Conservation (phyloP, 2,888 invertebrate genomes). For the Thymelicus sylvestris region DNA sequence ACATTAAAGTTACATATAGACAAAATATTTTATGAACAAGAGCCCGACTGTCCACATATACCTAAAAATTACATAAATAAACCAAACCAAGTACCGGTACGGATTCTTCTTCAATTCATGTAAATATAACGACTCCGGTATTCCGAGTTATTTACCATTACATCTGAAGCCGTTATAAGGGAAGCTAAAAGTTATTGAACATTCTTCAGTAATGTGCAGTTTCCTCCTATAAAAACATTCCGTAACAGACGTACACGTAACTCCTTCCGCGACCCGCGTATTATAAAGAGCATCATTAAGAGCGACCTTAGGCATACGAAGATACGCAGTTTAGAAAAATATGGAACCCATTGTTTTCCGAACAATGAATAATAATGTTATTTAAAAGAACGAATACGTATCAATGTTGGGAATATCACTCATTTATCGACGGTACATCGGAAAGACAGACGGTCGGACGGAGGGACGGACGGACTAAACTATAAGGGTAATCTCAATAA, state of each 20-base stretch:
- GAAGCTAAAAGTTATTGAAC: slow-evolving; percentile 1
- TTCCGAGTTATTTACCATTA: no score
- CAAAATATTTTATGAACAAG: no score
- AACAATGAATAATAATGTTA: slow-evolving; percentile 28
- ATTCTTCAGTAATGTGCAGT: slow-evolving; percentile 2
- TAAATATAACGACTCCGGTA: no score
- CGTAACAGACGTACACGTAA: not conserved
- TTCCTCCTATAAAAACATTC: slow-evolving; percentile 1
- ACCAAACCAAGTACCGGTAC: no score
- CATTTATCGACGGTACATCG: not conserved
- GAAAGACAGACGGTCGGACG: no score
- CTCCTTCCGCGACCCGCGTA: not conserved
- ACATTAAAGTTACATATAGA: no score
- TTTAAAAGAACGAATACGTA: not conserved
- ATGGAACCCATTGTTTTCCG: slow-evolving; percentile 15
- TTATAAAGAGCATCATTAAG: not conserved
- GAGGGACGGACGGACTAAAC: no score
- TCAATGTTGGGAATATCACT: not conserved
- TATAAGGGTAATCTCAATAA: no score
- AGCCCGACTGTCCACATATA: no score
- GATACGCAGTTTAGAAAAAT: slow-evolving; percentile 20
- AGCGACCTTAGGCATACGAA: slow-evolving; percentile 2
- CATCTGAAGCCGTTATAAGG: not conserved
- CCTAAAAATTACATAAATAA: no score
- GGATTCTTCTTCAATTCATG: no score